Percentiles rank a stretch among this genome's conserved stretches.
Conservation (phyloP, 2,113 vertebrate species). For the Elachura formosa region DNA sequence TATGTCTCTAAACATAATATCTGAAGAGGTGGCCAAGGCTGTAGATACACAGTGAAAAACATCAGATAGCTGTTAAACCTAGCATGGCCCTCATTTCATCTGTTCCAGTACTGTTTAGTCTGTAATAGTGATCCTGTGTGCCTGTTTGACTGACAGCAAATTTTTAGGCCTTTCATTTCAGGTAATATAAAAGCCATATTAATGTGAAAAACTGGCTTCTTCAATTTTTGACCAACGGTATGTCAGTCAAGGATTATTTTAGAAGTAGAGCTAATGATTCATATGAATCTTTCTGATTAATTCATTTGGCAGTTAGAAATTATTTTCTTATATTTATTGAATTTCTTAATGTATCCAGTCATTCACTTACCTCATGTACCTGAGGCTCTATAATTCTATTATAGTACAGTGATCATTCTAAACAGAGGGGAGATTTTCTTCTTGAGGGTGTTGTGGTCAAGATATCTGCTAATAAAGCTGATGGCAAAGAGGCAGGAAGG, state of each 20-base stretch:
- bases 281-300: constrained; percentile 21
- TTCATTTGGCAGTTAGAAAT: constrained; percentile 7
- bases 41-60: background rate
- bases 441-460: background rate
- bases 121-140: background rate
- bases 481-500: too few relatives aligned
- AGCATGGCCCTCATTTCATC: background rate
- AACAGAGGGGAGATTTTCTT: background rate
- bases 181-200: background rate
- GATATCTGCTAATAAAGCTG: too few relatives aligned
- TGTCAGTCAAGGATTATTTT: constrained; percentile 4
- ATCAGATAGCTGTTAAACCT: background rate
- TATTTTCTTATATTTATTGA: constrained; percentile 59
- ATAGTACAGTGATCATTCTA: background rate
- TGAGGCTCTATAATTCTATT: constrained; percentile 38
- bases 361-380: constrained; percentile 44
- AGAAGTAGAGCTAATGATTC: background rate
- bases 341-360: background rate
- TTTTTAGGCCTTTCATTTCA: background rate
- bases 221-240: background rate
- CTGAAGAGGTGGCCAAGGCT: background rate
- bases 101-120: background rate
- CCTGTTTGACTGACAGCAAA: background rate
- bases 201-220: background rate
- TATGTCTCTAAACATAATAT: background rate